These are phyloP conservation scores for Melieria picta DNA, from an alignment of 2,888 invertebrate species.

Conservation along the genomic window DNA sequence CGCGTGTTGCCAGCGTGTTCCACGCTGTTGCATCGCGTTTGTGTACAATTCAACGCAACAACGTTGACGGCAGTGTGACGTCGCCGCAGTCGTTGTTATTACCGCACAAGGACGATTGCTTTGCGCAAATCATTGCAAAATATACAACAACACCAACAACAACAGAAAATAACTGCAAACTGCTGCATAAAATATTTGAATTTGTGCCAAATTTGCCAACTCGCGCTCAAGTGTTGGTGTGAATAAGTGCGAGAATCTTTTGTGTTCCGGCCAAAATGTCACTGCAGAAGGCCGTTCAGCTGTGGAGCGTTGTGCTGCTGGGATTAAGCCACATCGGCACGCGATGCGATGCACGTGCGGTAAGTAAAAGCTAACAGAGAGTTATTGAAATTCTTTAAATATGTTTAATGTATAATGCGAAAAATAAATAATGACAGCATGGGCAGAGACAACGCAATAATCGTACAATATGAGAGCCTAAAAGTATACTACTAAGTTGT, in stretches of 20 bases:
- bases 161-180: constrained; percentile 1
- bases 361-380: constrained; percentile 47
- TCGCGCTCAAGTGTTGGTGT: neutral
- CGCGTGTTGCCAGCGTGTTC: too few relatives aligned
- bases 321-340: constrained; percentile 54
- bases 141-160: neutral
- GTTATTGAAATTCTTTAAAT: neutral
- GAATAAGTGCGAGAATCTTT: too few relatives aligned
- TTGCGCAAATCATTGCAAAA: neutral
- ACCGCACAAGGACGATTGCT: too few relatives aligned
- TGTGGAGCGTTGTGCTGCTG: constrained; percentile 43
- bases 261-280: constrained; percentile 11
- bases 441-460: too few relatives aligned
- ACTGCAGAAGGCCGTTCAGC: constrained; percentile 20
- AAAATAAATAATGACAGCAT: too few relatives aligned
- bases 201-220: constrained; percentile 25
- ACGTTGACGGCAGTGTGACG: too few relatives aligned
- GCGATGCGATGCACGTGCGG: constrained; percentile 61
- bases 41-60: too few relatives aligned
- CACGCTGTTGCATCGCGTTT: too few relatives aligned
- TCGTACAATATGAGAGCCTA: too few relatives aligned
- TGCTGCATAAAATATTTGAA: constrained; percentile 5
- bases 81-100: too few relatives aligned
- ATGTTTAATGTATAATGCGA: neutral
- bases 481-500: too few relatives aligned